These are phyloP conservation scores for Symphodus melops DNA, from an alignment of 2,113 vertebrate species.

Conservation along the genomic window DNA sequence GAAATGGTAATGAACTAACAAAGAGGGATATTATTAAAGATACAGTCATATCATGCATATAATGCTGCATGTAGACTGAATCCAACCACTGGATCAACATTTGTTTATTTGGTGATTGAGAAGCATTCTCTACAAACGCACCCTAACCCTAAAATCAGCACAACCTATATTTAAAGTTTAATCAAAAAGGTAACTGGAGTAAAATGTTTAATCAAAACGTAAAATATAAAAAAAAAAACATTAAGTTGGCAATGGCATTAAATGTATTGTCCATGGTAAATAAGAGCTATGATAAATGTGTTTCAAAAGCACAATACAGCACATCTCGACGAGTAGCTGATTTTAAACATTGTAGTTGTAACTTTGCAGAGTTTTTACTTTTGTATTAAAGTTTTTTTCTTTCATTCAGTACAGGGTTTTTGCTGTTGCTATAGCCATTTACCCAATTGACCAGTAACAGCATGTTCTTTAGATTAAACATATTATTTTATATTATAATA, in stretches of 20 bases:
- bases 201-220: too few species aligned
- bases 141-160: neutral
- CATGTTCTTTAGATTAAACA: neutral
- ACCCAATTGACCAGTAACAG: neutral
- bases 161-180: too few species aligned
- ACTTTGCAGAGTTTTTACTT: neutral
- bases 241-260: too few species aligned
- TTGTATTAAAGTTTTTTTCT: neutral
- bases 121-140: neutral
- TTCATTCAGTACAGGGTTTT: neutral
- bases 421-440: too few species aligned
- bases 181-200: too few species aligned
- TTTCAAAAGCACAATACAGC: too few species aligned
- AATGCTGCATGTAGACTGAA: neutral
- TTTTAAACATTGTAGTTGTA: too few species aligned
- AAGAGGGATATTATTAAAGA: slow-evolving; percentile 3
- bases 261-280: too few species aligned
- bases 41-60: neutral
- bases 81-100: neutral
- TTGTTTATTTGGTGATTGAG: too few species aligned
- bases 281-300: too few species aligned
- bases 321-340: too few species aligned
- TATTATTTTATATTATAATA: neutral
- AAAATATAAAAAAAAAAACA: too few species aligned
- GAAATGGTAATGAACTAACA: slow-evolving; percentile 4